These are phyloP conservation scores for Caerostris darwini DNA, from an alignment of 1,140 invertebrate species.

Conservation along the genomic window DNA sequence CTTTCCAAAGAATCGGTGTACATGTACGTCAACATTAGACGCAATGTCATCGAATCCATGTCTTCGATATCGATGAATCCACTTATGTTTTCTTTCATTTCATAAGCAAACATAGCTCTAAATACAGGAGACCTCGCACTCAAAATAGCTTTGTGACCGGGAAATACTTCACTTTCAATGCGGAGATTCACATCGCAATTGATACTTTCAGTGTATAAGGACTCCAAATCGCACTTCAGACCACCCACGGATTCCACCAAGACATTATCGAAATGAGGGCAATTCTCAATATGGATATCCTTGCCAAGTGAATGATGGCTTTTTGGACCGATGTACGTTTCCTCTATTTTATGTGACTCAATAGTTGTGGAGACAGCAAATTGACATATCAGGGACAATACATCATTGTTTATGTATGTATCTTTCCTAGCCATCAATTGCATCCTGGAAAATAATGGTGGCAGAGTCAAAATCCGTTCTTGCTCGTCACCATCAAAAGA, in stretches of 20 bases:
- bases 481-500: neutral
- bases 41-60: neutral
- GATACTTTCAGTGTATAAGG: neutral
- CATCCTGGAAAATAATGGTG: too few relatives aligned
- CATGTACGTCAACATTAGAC: neutral
- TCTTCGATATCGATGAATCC: neutral
- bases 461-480: too few relatives aligned
- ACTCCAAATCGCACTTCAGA: neutral
- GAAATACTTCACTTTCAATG: neutral
- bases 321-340: neutral
- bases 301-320: neutral
- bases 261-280: neutral
- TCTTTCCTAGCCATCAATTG: too few relatives aligned
- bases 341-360: neutral
- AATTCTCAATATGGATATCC: neutral
- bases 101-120: neutral
- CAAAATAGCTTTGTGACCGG: neutral
- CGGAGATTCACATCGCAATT: neutral
- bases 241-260: too few relatives aligned
- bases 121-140: constrained; percentile 25
- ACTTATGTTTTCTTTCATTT: neutral
- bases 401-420: too few relatives aligned
- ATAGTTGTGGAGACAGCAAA: neutral
- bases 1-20: neutral
- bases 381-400: too few relatives aligned